Base-by-base conservation (phyloP, 2,113 vertebrate genomes). In the Neotoma lepida region DNA sequence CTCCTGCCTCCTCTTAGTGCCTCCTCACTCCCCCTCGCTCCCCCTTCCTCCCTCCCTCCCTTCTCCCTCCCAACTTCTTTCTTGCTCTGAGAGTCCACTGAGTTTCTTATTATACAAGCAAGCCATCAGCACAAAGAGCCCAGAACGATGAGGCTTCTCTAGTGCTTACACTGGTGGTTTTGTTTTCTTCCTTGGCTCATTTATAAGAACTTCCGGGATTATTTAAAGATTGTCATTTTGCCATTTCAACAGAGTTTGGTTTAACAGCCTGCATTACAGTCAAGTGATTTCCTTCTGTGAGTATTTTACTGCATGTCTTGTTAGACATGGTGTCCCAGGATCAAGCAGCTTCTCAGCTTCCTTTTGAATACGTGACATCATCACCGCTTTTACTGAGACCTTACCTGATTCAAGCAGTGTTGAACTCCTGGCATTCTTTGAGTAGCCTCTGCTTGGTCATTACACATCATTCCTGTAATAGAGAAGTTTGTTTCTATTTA, bases 161-260 rank as follows among this genome's bases (percentile, higher is more conserved):
- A 71, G 2, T 71, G 8, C 7, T 96, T 86, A 82, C 24, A 76
- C 15, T 63, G 18, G 87, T 64, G 78, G 81, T 64, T 88, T 87
- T 78, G 56, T 68, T 95, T 94, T 61, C 61, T 66, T 78, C 58
- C 39, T 33, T n/a, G 49, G 74, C 84, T 8, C 30, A 88, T 89
- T 85, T 77, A 35, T 1, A 41, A 61, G 30, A 88, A 92, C 18
- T 71, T 90, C 41, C 24, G 8, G 81, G 61, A 66, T 92, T 54
- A 85, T 71, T 70, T 76, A 51, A 70, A 63, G 49, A 28, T 51
- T 91, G 88, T 51, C 74, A 26, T 44, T 64, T 94, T 82, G n/a
- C 30, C 30, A 56, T 89, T 93, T 56, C 35, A 81, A 78, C 46
- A 9, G 6, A 8, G 44, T 41, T 77, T 28, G 90, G 28, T 33